phyloP scores from a whole-genome alignment of 2,113 vertebrate species.

The Archilochus colubris region DNA sequence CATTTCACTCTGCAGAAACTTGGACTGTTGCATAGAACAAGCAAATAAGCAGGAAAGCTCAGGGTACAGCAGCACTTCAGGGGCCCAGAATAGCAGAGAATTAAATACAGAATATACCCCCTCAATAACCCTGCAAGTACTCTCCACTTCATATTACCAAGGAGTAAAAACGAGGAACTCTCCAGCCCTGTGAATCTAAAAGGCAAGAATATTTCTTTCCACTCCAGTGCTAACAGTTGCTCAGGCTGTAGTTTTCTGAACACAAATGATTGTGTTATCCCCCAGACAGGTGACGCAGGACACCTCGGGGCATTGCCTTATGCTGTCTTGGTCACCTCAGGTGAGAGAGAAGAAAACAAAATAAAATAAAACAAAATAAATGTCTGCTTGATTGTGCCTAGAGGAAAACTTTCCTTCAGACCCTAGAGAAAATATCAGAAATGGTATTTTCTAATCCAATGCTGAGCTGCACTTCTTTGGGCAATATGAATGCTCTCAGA shows the following conservation, averaged over 20 bases:
- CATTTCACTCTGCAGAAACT: neutral
- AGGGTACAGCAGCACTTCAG: neutral
- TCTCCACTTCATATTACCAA: neutral
- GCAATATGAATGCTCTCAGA: neutral
- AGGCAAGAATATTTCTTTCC: neutral
- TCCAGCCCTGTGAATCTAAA: neutral
- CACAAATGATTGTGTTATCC: neutral
- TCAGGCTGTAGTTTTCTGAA: neutral
- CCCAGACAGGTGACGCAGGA: neutral
- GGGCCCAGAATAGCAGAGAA: neutral
- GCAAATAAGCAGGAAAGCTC: neutral
- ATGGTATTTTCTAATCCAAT: neutral
- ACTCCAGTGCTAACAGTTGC: neutral
- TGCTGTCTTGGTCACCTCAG: neutral
- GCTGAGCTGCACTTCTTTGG: neutral
- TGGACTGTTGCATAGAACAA: neutral
- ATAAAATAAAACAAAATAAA: neutral
- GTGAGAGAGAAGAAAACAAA: neutral
- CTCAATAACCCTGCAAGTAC: neutral
- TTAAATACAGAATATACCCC: neutral
- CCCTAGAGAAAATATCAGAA: neutral
- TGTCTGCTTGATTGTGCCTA: neutral
- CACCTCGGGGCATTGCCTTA: neutral
- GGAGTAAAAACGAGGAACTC: neutral
- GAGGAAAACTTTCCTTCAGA: neutral